Evolutionary conservation across 1,140 invertebrate species (phyloP).

Genomic region (Orius insidiosus): DNA sequence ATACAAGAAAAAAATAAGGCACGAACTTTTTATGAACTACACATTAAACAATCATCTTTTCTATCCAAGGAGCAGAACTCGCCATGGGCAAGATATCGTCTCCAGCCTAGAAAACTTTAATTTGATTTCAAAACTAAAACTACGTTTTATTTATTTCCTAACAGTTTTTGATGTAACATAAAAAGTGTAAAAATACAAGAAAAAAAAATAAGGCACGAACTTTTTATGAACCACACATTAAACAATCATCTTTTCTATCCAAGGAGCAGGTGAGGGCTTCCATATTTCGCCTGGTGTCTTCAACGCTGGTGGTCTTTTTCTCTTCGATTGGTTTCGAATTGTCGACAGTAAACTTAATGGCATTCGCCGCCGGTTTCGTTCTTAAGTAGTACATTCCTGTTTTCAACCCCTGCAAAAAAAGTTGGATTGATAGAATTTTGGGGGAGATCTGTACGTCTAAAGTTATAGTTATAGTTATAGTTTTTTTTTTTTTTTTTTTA

Average conservation of each 20-base stretch:
- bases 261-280: constrained; percentile 72
- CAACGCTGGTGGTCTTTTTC: constrained; percentile 14
- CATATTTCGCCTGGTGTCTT: constrained; percentile 32
- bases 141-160: too few species aligned
- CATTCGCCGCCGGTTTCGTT: constrained; percentile 88
- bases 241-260: constrained; percentile 79
- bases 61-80: too few species aligned
- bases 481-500: too few species aligned
- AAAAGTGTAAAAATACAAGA: background rate
- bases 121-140: too few species aligned
- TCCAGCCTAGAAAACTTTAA: too few species aligned
- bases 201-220: constrained; percentile 5
- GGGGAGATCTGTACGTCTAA: too few species aligned
- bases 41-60: too few species aligned
- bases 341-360: constrained; percentile 96
- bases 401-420: constrained; percentile 66
- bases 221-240: constrained; percentile 50
- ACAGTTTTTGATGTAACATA: too few species aligned
- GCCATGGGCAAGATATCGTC: too few species aligned
- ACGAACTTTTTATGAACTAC: too few species aligned
- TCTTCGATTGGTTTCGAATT: constrained; percentile 43
- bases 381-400: constrained; percentile 98
- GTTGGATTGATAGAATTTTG: background rate
- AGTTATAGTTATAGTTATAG: too few species aligned
- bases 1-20: too few species aligned